Evolutionary conservation across 2,113 vertebrate genomes (phyloP).

Genomic region (Canis aureus): DNA sequence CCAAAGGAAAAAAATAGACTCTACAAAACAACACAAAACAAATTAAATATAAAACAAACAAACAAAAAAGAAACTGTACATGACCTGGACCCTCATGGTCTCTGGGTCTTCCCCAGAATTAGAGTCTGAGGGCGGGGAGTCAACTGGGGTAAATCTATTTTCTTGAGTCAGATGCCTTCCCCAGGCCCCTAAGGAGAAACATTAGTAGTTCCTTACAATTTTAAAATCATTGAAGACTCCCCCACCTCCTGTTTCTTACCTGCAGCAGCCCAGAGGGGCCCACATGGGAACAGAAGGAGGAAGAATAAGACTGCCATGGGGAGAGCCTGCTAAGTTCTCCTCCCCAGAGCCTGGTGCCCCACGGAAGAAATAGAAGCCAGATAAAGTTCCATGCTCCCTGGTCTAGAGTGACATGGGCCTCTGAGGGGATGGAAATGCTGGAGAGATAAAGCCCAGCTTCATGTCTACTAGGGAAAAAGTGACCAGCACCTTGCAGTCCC

Average conservation of each 20-base stretch:
- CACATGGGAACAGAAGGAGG: slow-evolving; percentile 47
- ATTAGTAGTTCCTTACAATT: background rate
- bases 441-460: slow-evolving; percentile 54
- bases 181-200: background rate
- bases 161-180: background rate
- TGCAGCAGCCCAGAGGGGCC: background rate
- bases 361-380: slow-evolving; percentile 65
- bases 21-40: no score
- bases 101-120: background rate
- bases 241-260: slow-evolving; percentile 60
- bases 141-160: background rate
- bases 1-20: no score
- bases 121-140: background rate
- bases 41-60: background rate
- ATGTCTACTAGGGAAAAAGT: background rate
- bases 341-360: background rate
- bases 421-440: background rate
- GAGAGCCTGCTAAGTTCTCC: slow-evolving; percentile 11
- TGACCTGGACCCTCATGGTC: background rate
- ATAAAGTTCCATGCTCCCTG: slow-evolving; percentile 45
- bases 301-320: slow-evolving; percentile 63
- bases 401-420: background rate
- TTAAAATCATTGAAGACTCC: background rate
- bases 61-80: background rate
- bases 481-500: background rate